Percentiles rank a stretch among this genome's conserved stretches.
Evolutionary conservation across 2,888 invertebrate genomes (phyloP).

Genomic region (Eilema depressum): DNA sequence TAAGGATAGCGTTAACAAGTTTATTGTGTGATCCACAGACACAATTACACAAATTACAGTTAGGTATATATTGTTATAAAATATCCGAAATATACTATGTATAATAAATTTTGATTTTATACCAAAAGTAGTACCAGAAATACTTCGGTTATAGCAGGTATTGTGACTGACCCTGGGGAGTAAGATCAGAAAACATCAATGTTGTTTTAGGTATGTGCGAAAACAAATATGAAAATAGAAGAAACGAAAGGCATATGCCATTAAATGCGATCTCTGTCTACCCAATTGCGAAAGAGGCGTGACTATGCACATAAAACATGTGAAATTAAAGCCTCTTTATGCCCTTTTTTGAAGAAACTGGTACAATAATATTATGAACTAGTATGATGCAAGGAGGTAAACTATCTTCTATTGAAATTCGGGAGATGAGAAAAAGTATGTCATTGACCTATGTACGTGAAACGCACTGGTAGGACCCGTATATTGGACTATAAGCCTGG

Average conservation of each 20-base stretch:
- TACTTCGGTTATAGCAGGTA: not conserved
- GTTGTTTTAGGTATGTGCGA: too few relatives aligned
- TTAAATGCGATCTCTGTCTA: too few relatives aligned
- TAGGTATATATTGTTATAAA: constrained; percentile 6
- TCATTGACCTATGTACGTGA: not conserved
- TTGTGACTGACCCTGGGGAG: too few relatives aligned
- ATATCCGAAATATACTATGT: not conserved
- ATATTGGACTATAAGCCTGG: not conserved
- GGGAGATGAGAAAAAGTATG: not conserved
- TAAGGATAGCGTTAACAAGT: constrained; percentile 36
- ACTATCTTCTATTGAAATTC: not conserved
- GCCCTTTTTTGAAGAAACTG: not conserved
- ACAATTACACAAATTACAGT: constrained; percentile 32
- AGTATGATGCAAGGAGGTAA: not conserved
- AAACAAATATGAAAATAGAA: too few relatives aligned
- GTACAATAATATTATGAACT: too few relatives aligned
- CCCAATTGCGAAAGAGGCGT: too few relatives aligned
- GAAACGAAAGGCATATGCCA: too few relatives aligned
- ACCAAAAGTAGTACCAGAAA: not conserved
- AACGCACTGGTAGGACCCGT: not conserved
- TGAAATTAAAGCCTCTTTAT: not conserved
- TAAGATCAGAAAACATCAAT: too few relatives aligned
- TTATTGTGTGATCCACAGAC: constrained; percentile 24
- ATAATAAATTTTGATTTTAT: not conserved
- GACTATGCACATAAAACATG: not conserved